Percentiles rank a stretch among this genome's conserved stretches.
These are phyloP conservation scores for Excalfactoria chinensis DNA, from an alignment of 2,113 vertebrate genomes.

Conservation along the genomic window DNA sequence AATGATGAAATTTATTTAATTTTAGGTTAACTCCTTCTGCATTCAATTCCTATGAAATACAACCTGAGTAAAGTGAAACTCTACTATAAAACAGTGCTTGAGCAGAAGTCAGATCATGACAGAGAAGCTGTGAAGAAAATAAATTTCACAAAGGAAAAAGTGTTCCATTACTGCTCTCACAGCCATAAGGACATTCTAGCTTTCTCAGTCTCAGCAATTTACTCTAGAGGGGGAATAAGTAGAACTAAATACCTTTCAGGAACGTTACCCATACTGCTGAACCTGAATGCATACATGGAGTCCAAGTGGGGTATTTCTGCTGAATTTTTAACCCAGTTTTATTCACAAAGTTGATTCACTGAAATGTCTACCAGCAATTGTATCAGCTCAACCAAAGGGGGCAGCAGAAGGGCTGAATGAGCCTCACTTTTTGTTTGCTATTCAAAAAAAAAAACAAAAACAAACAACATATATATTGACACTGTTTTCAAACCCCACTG, in stretches of 20 bases:
- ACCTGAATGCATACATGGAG: background rate
- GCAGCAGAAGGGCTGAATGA: background rate
- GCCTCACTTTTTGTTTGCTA: background rate
- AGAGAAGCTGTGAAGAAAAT: background rate
- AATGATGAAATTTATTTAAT: background rate
- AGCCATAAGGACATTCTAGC: background rate
- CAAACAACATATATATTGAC: no score
- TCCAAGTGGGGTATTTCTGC: background rate
- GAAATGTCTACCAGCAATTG: background rate
- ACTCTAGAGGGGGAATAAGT: background rate
- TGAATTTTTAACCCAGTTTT: background rate
- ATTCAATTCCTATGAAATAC: background rate
- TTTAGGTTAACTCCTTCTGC: background rate
- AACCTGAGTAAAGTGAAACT: background rate
- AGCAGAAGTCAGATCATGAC: background rate
- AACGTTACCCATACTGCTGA: background rate
- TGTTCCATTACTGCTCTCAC: background rate
- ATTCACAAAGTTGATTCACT: background rate
- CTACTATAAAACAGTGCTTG: background rate
- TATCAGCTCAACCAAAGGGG: background rate
- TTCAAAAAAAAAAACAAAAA: no score
- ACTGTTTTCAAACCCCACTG: background rate
- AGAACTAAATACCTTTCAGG: background rate
- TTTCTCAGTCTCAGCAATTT: background rate
- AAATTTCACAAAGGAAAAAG: background rate